Evolutionary conservation across 2,888 invertebrate genomes (phyloP), one percentile per base, ranked within the genome.

Genomic region (Platynereis dumerilii): DNA sequence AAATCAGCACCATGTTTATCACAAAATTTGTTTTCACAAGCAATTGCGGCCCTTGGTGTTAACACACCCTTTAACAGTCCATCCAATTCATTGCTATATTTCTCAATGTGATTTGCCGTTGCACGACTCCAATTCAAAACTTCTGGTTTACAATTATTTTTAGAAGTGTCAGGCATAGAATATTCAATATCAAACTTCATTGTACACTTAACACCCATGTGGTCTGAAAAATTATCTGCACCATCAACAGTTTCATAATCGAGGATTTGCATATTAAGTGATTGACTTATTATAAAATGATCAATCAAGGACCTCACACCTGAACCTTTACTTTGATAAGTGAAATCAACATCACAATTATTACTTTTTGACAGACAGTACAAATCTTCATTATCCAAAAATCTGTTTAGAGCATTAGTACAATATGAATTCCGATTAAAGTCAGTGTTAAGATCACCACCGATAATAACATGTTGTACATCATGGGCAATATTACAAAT

Each of bases 361-460:
- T 48, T 22, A n/a, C 17, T 42, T 42, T 12, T 22, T 10, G 20
- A 48, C 7, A 48, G 17, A 48, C 22, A 48, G 12, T 34, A 12
- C 34, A n/a, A n/a, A n/a, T n/a, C 34, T 34, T 34, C 34, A 34
- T 34, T n/a, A n/a, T 48, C 7, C 7, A 48, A n/a, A 48, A 20
- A 48, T 12, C 3, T n/a, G 7, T 48, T 48, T 12, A 48, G 17
- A 22, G 48, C 48, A 20, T 22, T 48, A 7, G 48, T 48, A n/a
- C 5, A 48, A 48, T 48, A 48, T 5, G 22, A 48, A 48, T n/a
- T 20, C 3, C 48, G n/a, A 22, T 5, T 10, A n/a, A 48, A 5
- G 17, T 48, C 48, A 48, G 48, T 48, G 22, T 48, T 48, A 48
- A 48, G 17, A 48, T 48, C 48, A 48, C 48, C 48, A 10, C 48